Base-by-base conservation (phyloP, 2,888 invertebrate genomes). In the Dryadula phaetusa region DNA sequence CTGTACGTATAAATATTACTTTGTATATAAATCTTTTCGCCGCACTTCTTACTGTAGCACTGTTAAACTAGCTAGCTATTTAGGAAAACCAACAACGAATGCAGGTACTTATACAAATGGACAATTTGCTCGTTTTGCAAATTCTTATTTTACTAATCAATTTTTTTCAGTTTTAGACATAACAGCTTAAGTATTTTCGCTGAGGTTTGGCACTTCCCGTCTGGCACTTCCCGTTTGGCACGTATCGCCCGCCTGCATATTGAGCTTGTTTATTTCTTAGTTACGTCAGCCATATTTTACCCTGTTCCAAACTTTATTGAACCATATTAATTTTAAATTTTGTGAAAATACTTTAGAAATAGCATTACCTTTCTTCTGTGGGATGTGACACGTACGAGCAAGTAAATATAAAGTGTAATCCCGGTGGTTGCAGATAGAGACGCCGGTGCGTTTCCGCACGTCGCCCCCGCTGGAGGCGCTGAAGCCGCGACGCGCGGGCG, bases 391-490 rank as follows among this genome's bases (percentile, higher is more conserved):
- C 28, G 10, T 10, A 4, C 5, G 2, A 1, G 32, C 10, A 32
- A 32, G 2, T 52, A 32, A 16, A 18, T 52, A 42, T 16, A 16
- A 32, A 32, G 10, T 1, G 8, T 12, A 18, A 20, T 18, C 8
- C 1, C 37, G 3, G 20, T 14, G 37, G 66, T 83, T 88, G 18
- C 94, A 95, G 93, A 94, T 96, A 80, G 95, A 91, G 82, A 91
- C 96, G 47, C 98, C 98, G 73, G 97, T 98, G 78, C 95, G 97
- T 90, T 98, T 98, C 93, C 95, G 98, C 83, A 97, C 98, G 79
- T 97, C 97, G 78, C 98, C 98, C 76, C 98, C 98, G 73, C 93
- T 96, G 85, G 97, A 97, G 92, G 97, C 97, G 84, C 95, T 97
- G 86, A 97, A 97, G 93, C 97, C 97, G 79, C 82, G 90, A 68